Percentiles rank a stretch among this genome's conserved stretches.
Evolutionary conservation across 2,113 vertebrate species (phyloP).

Genomic region (Alectura lathami): DNA sequence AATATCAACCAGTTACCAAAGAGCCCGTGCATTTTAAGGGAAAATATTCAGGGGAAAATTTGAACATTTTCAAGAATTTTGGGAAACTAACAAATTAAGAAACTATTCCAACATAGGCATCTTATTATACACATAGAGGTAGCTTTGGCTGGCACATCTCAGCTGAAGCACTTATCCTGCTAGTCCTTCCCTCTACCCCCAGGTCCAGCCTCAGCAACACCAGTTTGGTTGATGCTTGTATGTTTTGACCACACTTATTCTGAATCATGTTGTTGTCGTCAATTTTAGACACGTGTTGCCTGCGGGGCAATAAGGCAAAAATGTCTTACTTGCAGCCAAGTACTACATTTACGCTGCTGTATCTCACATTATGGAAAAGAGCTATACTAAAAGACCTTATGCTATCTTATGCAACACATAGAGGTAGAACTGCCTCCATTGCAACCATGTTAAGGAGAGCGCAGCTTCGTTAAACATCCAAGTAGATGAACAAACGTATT

Average conservation of each 20-base stretch:
- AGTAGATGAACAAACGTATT: conserved; percentile 32
- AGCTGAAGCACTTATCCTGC: background rate
- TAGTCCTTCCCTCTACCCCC: background rate
- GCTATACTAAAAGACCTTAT: background rate
- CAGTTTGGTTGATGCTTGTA: background rate
- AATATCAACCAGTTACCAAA: background rate
- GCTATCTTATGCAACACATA: background rate
- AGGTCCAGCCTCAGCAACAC: background rate
- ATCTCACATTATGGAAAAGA: background rate
- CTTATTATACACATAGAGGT: background rate
- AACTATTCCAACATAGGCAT: background rate
- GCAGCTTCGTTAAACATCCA: conserved; percentile 42
- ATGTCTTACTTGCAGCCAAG: background rate
- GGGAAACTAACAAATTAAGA: background rate
- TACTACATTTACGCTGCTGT: background rate
- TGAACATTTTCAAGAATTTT: background rate
- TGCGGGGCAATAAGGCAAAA: background rate
- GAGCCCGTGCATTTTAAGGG: background rate
- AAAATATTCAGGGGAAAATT: background rate
- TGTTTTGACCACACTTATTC: background rate
- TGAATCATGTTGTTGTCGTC: background rate
- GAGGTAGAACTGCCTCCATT: conserved; percentile 9
- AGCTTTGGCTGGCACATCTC: background rate
- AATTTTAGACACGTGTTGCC: background rate
- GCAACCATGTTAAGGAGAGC: conserved; percentile 21